Base-by-base conservation (phyloP, 2,888 invertebrate species). In the Scaptomyza caliginosa region DNA sequence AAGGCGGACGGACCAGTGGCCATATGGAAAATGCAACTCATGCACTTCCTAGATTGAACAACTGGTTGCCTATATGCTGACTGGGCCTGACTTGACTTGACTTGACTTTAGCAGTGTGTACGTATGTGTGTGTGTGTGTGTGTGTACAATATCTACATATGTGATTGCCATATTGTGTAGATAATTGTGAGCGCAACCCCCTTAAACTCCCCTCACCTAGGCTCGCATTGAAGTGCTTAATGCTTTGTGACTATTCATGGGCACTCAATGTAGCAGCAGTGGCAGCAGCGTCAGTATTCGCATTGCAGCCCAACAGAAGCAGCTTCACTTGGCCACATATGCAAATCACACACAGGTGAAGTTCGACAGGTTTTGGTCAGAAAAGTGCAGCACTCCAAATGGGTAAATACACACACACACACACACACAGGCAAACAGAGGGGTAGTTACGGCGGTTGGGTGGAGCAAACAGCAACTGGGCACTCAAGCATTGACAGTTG, bases 1-100 rank as follows among this genome's bases (percentile, higher is more conserved):
- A 34, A 54, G 57, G 38, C 49, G 34, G 58, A 38, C 32, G 26
- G 51, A 43, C 46, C 56, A 57, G 79, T 85, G 82, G 86, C 82
- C 85, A 85, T 81, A 81, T 81, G 81, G 88, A 87, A 83, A 86
- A 88, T 83, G 83, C 83, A 83, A 83, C 84, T 83, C 83, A 83
- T 83, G 83, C 83, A 83, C 83, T 83, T 88, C 88, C 86, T 86
- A 88, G 88, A 88, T 88, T 86, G 86, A 74, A 83, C 88, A 82
- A 86, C 88, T 82, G 86, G 86, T 86, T 86, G 88, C 63, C 71
- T 79, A 64, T 75, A 64, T 46, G 58, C 57, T 74, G 70, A 74
- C 70, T 71, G 54, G 55, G 56, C 65, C 71, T 77, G 73, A 71
- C 77, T 76, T 70, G 71, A 68, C 74, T 66, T 66, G 66, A 60